phyloP scores from a whole-genome alignment of 2,113 vertebrate genomes.

The Serinus canaria region DNA sequence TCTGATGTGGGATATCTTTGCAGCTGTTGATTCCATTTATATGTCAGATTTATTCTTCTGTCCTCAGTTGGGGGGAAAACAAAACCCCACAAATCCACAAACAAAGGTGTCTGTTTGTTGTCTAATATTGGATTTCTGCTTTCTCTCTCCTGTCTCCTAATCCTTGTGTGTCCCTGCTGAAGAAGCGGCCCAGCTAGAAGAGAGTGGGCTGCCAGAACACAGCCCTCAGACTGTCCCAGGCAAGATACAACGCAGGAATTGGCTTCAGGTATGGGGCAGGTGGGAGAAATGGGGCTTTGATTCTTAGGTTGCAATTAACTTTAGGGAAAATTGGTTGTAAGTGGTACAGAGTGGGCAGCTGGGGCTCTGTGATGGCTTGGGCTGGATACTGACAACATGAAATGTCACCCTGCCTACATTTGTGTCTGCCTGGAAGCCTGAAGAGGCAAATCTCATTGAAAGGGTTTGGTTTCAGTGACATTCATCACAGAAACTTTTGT shows the following conservation, averaged over 20 bases:
- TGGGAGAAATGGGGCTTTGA: not conserved
- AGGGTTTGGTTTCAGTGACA: not conserved
- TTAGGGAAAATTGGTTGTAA: not conserved
- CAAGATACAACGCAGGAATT: conserved; percentile 85
- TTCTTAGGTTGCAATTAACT: not conserved
- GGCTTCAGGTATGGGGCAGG: conserved; percentile 84
- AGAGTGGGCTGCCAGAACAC: conserved; percentile 45
- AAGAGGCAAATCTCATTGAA: not conserved
- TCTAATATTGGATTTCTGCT: not conserved
- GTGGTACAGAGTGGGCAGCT: not conserved
- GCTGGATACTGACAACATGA: not conserved
- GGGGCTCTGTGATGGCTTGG: not conserved
- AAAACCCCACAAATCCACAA: not conserved
- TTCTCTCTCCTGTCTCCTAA: not conserved
- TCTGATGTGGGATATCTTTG: not conserved
- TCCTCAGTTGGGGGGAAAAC: not conserved
- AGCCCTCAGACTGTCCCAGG: conserved; percentile 79
- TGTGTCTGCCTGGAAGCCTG: not conserved
- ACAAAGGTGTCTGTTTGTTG: not conserved
- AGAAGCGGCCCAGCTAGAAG: conserved; percentile 41
- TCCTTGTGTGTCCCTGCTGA: not conserved
- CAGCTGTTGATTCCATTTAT: not conserved
- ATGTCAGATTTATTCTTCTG: not conserved
- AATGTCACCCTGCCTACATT: not conserved
- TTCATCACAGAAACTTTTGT: not conserved